Evolutionary conservation across 2,113 vertebrate genomes (phyloP), one percentile per base, ranked within the genome.

Genomic region (Phyllostomus hastatus): DNA sequence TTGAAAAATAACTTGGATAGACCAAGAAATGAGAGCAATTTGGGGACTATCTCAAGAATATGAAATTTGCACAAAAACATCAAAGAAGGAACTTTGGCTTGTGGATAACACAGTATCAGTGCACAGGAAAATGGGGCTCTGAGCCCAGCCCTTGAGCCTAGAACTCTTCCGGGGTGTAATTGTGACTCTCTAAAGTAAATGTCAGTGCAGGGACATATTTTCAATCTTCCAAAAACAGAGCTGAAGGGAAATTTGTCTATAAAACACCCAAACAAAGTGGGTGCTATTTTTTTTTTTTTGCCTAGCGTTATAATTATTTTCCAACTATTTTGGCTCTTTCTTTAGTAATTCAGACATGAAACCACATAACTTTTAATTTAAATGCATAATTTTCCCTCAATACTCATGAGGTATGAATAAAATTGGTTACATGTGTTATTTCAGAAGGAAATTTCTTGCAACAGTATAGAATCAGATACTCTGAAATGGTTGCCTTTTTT

Each of bases 1-100:
- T 38, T 85, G 91, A 82, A 78, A 86, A 94, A 75, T 94, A 88
- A 95, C 17, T 80, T 85, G 4, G 38, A 35, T n/a, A 88, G 48
- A 69, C 8, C 22, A 83, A 46, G 28, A 38, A 91, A 73, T 35
- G 41, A 91, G 54, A 33, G 78, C 52, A 79, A 33, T 38, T 41
- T 91, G 61, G 33, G 73, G 8, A 26, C 33, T 50, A 57, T 22
- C 72, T 75, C 0, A 0, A 61, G 35, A 92, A 91, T 95, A 83
- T 88, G 61, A 91, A 75, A 91, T 67, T 64, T 92, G 7, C 67
- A 82, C 33, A 89, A 64, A 80, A 92, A 80, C 31, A 76, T 64
- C 5, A 59, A 46, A 52, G 33, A n/a, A 72, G 22, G 24, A 43
- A 91, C 10, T 35, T 14, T 87, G 83, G 5, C 15, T 72, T 72